Evolutionary conservation across 1,140 invertebrate species (phyloP).

Genomic region (Drepana arcuata): DNA sequence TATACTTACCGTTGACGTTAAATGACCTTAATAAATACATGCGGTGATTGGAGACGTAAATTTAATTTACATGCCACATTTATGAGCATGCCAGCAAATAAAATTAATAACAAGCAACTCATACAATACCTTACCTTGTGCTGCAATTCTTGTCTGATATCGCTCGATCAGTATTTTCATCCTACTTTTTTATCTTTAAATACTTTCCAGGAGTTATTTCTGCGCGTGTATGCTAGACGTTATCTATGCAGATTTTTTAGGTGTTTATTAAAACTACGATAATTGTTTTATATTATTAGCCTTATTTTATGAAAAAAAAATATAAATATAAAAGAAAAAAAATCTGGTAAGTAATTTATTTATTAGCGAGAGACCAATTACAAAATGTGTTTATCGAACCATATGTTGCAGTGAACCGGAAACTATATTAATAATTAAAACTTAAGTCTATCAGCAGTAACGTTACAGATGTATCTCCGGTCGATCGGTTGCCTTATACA

Average conservation of each 20-base stretch:
- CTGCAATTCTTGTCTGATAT: too few relatives aligned
- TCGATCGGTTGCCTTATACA: too few relatives aligned
- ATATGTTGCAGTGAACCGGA: too few relatives aligned
- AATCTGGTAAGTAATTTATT: conserved; percentile 35
- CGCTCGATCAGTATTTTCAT: too few relatives aligned
- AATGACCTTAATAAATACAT: too few relatives aligned
- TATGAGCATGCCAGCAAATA: not conserved
- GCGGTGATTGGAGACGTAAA: too few relatives aligned
- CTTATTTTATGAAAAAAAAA: not conserved
- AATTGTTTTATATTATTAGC: conserved; percentile 1
- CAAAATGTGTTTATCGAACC: conserved; percentile 26
- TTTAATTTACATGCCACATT: too few relatives aligned
- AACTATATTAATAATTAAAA: conserved; percentile 22
- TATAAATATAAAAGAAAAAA: conserved; percentile 16
- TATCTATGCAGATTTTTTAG: not conserved
- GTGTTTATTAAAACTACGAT: conserved; percentile 1
- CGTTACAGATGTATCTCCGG: too few relatives aligned
- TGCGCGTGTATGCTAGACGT: not conserved
- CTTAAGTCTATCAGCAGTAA: conserved; percentile 19
- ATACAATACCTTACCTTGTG: too few relatives aligned
- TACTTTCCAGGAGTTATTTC: not conserved
- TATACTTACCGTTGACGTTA: too few relatives aligned
- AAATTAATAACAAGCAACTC: not conserved
- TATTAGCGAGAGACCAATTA: conserved; percentile 49
- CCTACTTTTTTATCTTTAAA: not conserved